Percentiles rank a stretch among this genome's conserved stretches.
Evolutionary conservation across 2,888 invertebrate genomes (phyloP).

Genomic region (Cheilosia vernalis): DNA sequence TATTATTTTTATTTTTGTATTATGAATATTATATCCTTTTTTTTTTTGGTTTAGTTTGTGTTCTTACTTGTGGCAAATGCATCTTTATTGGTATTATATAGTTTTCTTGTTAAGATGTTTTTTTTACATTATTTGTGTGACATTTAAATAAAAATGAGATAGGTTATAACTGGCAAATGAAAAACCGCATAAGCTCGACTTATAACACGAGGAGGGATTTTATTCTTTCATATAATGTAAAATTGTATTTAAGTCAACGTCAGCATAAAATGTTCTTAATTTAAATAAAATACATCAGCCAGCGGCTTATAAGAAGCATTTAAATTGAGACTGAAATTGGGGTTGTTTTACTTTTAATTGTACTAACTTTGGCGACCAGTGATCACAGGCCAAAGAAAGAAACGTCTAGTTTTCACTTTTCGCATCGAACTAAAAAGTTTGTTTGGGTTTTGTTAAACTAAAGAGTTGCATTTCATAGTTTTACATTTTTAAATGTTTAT

Average conservation of each 20-base stretch:
- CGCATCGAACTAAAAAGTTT: too few species aligned
- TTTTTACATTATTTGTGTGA: conserved; percentile 12
- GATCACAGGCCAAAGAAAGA: too few species aligned
- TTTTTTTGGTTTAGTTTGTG: conserved; percentile 8
- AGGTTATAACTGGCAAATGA: conserved; percentile 63
- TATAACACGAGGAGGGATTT: conserved; percentile 55
- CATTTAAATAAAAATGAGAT: conserved; percentile 24
- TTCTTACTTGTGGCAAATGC: conserved; percentile 51
- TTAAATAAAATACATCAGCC: background rate
- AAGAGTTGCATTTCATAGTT: too few species aligned
- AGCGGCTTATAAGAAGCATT: conserved; percentile 3
- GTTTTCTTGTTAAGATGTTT: background rate
- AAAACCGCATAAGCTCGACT: conserved; percentile 74
- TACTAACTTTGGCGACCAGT: too few species aligned
- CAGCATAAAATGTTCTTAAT: background rate
- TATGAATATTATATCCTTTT: conserved; percentile 42
- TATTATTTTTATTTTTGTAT: conserved; percentile 46
- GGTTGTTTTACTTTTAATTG: too few species aligned
- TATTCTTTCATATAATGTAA: background rate
- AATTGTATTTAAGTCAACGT: background rate
- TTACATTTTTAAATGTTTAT: too few species aligned
- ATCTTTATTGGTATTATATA: conserved; percentile 26
- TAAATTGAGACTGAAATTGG: too few species aligned
- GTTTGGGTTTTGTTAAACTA: too few species aligned
- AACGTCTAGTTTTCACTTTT: too few species aligned